Base-by-base conservation (phyloP, 2,113 vertebrate genomes). In the Calidris pugnax region DNA sequence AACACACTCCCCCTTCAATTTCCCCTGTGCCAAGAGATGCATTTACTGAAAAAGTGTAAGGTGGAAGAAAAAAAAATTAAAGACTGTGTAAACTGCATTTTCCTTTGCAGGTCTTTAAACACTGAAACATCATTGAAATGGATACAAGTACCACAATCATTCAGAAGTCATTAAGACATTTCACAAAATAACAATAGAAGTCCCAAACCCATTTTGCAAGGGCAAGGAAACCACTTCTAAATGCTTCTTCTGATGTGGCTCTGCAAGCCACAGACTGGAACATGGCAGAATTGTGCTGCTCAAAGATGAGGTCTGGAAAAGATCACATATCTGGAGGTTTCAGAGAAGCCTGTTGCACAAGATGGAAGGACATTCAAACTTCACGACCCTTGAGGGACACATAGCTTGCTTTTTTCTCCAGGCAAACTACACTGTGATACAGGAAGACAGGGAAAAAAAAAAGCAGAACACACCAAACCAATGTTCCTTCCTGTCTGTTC, bases 1-100 rank as follows among this genome's bases (percentile, higher is more conserved):
- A 93, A 83, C 41, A 90, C 27, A 77, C 87, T 94, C 89, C 95
- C 80, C 69, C 84, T 93, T 59, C 45, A 23, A 85, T 85, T 93
- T 87, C 47, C 37, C 37, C 30, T 71, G 30, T n/a, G 63, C 87
- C 84, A 95, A 72, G 27, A 87, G 48, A 87, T 7, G 11, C 37
- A 85, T 76, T 92, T 91, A 74, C 43, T 55, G 28, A 55, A 87
- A 77, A 95, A 73, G 66, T 23, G 1, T 53, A 68, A 67, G 43
- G 72, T 27, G 26, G 71, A 77, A 56, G 48, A 87, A 15, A 94
- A 74, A 78, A 86, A 27, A 86, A 72, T 8, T 12, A 48, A 76
- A 85, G 57, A 66, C 9, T 74, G 13, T 43, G 5, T 41, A 71
- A 87, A 63, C 35, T 43, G 14, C 16, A 30, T 76, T 69, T 84